Base-by-base conservation (phyloP, 1,140 invertebrate genomes). In the Propsilocerus akamusi region DNA sequence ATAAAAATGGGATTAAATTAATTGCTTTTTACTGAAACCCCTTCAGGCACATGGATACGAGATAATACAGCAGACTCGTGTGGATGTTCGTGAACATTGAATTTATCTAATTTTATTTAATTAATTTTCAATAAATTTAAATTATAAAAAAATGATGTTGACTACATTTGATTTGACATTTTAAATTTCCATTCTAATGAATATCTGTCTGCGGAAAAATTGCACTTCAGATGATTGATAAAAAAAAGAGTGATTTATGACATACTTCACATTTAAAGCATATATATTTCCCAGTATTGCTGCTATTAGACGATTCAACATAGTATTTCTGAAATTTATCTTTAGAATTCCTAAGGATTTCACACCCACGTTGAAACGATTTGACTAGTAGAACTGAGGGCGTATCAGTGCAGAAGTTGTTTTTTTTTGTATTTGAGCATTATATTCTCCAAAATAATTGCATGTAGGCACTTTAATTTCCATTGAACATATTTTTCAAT, bases 21-120 rank as follows among this genome's bases (percentile, higher is more conserved):
- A 30, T 3, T 11, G n/a, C n/a, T 3, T 30, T 30, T 6, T 11
- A 30, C n/a, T n/a, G n/a, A n/a, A n/a, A 7, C 22, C 10, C 11
- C 8, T 17, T 14, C 17, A 41, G 34, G 34, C 14, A 74, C 75
- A 12, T 88, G 83, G 83, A 79, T 85, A 34, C 66, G 68, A 55
- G 68, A 63, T 17, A 79, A 81, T 57, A 82, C 80, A 12, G 60
- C 60, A 47, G 25, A 47, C 24, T 25, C 24, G 10, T 47, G 46
- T 26, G 14, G 22, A 47, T 47, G 46, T 14, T 4, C 22, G n/a
- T n/a, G n/a, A 8, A 30, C 28, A 8, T 30, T 30, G 37, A 7
- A 5, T 11, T 7, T 8, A 17, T 8, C 8, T 17, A 11, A 11
- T 8, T 46, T 46, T 8, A 17, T 46, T 8, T 46, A n/a, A 11